Conservation (phyloP, 2,888 invertebrate species). For the Polietes domitor region DNA sequence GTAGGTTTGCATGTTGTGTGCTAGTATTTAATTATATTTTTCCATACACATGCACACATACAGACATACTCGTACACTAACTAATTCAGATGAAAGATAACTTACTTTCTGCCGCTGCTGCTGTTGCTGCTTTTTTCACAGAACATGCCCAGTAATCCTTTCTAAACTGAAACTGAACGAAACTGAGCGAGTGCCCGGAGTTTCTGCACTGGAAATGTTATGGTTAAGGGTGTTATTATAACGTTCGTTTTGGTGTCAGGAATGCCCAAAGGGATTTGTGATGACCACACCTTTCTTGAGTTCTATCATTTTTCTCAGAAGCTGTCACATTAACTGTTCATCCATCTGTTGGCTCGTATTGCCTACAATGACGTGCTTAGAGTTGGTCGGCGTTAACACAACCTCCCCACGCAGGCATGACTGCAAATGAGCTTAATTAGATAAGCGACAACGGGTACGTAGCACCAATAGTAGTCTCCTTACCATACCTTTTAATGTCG, state of each 20-base stretch:
- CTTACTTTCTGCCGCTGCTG: conserved; percentile 5
- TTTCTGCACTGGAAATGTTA: not conserved
- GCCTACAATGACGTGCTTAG: conserved; percentile 10
- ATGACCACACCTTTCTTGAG: conserved; percentile 27
- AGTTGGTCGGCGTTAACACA: not conserved
- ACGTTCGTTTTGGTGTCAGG: not conserved
- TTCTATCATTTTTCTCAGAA: not conserved
- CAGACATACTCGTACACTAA: too few species aligned
- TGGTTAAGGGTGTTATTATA: conserved; percentile 16
- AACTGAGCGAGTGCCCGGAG: not conserved
- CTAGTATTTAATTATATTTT: conserved; percentile 38
- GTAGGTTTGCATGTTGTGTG: conserved; percentile 34
- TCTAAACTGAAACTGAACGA: not conserved
- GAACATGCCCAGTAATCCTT: conserved; percentile 1
- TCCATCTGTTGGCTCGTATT: not conserved
- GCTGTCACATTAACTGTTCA: conserved; percentile 24
- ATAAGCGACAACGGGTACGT: not conserved
- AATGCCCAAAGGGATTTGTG: conserved; percentile 5
- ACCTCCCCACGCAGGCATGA: not conserved
- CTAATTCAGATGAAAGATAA: conserved; percentile 34
- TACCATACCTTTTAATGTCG: too few species aligned
- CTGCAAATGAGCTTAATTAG: not conserved
- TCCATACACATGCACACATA: conserved; percentile 26
- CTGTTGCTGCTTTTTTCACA: not conserved
- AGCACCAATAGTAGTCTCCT: too few species aligned